Evolutionary conservation across 2,888 invertebrate genomes (phyloP).

Genomic region (Lumbricus terrestris): DNA sequence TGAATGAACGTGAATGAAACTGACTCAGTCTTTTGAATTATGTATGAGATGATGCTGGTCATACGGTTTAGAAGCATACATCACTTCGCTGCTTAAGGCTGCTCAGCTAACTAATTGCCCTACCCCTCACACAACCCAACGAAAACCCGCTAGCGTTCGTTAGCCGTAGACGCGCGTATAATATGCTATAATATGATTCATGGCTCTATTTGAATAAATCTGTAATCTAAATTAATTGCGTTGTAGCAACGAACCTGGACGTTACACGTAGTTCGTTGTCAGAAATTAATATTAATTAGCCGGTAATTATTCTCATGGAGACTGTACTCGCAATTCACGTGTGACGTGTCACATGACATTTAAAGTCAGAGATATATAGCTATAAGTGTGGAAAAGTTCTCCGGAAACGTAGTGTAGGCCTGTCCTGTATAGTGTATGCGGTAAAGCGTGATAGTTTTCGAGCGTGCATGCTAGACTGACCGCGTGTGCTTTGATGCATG

Average conservation of each 20-base stretch:
- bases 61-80: background rate
- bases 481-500: background rate
- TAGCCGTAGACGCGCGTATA: background rate
- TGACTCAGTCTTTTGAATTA: background rate
- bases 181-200: too few species aligned
- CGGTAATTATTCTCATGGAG: background rate
- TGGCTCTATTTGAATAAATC: background rate
- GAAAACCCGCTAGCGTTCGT: too few species aligned
- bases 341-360: background rate
- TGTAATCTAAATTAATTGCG: slow-evolving; percentile 3
- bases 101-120: background rate
- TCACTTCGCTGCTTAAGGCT: background rate
- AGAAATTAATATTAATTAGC: background rate
- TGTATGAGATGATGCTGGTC: background rate
- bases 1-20: background rate
- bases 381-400: background rate
- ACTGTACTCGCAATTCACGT: background rate
- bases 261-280: background rate
- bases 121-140: background rate
- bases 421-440: background rate
- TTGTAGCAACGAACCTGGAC: background rate
- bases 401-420: background rate
- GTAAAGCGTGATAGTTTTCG: background rate
- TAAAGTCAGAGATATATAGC: background rate
- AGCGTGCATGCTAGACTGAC: background rate